Evolutionary conservation across 2,113 vertebrate genomes (phyloP).

Genomic region (Entomyzon cyanotis): DNA sequence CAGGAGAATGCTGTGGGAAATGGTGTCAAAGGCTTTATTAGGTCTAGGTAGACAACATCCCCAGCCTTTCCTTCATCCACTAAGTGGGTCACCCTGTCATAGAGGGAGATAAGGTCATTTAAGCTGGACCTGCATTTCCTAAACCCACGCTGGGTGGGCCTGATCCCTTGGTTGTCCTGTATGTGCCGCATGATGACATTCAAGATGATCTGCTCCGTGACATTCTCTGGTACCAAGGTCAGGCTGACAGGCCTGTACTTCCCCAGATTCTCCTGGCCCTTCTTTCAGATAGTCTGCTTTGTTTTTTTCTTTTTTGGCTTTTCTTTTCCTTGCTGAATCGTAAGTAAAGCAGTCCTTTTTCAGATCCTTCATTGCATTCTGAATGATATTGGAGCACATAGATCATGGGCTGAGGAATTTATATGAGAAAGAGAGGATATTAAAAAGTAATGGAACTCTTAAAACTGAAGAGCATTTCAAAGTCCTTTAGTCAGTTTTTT

Average conservation of each 20-base stretch:
- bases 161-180: not conserved
- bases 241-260: not conserved
- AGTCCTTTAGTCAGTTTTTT: conserved; percentile 2
- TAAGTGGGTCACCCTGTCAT: not conserved
- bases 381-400: not conserved
- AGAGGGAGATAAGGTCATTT: not conserved
- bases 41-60: not conserved
- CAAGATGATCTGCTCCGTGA: not conserved
- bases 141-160: not conserved
- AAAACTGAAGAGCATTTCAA: conserved; percentile 17
- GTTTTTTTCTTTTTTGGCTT: not conserved
- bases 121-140: not conserved
- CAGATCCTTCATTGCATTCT: not conserved
- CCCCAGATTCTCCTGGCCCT: not conserved
- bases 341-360: not conserved
- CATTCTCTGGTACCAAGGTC: not conserved
- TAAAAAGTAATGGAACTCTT: not conserved
- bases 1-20: not conserved
- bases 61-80: not conserved
- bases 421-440: not conserved
- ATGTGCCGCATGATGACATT: not conserved
- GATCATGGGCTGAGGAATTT: not conserved
- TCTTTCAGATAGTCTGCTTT: not conserved
- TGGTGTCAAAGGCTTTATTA: not conserved
- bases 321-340: conserved; percentile 2